Conservation (phyloP, 2,797 vertebrate species). For the Notoglanidium macrostoma region DNA sequence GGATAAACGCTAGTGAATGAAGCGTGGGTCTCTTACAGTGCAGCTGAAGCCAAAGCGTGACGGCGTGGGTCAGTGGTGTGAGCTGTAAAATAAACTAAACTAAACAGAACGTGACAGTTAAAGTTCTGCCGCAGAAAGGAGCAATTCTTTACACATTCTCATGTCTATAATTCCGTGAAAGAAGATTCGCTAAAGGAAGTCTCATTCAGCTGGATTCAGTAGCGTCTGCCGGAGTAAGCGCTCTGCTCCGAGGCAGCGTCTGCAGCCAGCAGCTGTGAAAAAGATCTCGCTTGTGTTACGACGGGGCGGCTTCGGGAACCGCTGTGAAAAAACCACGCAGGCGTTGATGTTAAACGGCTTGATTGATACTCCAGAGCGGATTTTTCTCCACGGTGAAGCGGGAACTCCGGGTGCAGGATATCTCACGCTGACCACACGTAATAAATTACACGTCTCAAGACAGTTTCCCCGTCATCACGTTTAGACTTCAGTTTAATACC, state of each 20-base stretch:
- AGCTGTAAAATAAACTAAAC: background rate
- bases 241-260: slow-evolving; percentile 37
- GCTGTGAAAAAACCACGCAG: slow-evolving; percentile 68
- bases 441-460: slow-evolving; percentile 72
- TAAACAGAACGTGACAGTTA: slow-evolving; percentile 2
- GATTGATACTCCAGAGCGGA: slow-evolving; percentile 73
- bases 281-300: slow-evolving; percentile 68
- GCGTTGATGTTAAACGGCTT: slow-evolving; percentile 65
- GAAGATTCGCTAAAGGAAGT: slow-evolving; percentile 49
- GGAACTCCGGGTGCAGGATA: slow-evolving; percentile 76
- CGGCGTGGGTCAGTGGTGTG: no score
- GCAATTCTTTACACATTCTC: slow-evolving; percentile 5
- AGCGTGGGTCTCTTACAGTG: background rate
- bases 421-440: slow-evolving; percentile 71
- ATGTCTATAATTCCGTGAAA: background rate
- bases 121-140: slow-evolving; percentile 16
- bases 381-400: slow-evolving; percentile 68
- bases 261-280: slow-evolving; percentile 67
- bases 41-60: background rate
- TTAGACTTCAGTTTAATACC: slow-evolving; percentile 69
- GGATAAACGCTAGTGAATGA: background rate
- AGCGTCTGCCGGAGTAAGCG: slow-evolving; percentile 44
- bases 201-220: background rate
- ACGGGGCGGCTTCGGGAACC: slow-evolving; percentile 66
- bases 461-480: slow-evolving; percentile 67